phyloP scores from a whole-genome alignment of 2,888 invertebrate species.

The Scrobipalpa atriplicella region DNA sequence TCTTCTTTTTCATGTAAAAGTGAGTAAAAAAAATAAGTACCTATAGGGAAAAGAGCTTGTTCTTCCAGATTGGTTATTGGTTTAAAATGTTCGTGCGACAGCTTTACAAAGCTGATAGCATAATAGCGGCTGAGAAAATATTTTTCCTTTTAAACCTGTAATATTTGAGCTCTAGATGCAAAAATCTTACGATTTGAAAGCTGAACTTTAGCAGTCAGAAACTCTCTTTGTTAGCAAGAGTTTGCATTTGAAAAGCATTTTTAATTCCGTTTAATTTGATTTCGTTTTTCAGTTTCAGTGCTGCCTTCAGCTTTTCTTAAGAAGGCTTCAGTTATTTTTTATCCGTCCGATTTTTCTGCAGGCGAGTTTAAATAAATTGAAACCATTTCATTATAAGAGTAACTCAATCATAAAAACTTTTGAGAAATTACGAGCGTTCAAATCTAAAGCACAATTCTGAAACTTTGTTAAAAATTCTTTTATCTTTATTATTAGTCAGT shows the following conservation, averaged over 20 bases:
- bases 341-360: slow-evolving; percentile 7
- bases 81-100: too few species aligned
- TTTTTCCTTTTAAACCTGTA: not conserved
- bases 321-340: not conserved
- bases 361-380: not conserved
- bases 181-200: slow-evolving; percentile 18
- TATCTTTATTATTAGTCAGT: too few species aligned
- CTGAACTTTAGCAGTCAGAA: slow-evolving; percentile 16
- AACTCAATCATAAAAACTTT: not conserved
- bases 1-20: too few species aligned
- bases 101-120: not conserved
- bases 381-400: slow-evolving; percentile 1
- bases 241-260: slow-evolving; percentile 23
- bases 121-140: not conserved
- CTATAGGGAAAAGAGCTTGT: too few species aligned
- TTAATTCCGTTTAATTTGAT: slow-evolving; percentile 27
- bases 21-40: too few species aligned
- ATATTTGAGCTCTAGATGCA: slow-evolving; percentile 23
- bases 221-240: slow-evolving; percentile 19
- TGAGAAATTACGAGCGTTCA: not conserved
- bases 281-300: slow-evolving; percentile 20
- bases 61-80: too few species aligned
- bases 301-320: not conserved
- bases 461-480: too few species aligned
- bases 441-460: not conserved